Percentiles rank a stretch among this genome's conserved stretches.
These are phyloP conservation scores for Periophthalmus modestus DNA, from an alignment of 2,113 vertebrate genomes.

Conservation along the genomic window DNA sequence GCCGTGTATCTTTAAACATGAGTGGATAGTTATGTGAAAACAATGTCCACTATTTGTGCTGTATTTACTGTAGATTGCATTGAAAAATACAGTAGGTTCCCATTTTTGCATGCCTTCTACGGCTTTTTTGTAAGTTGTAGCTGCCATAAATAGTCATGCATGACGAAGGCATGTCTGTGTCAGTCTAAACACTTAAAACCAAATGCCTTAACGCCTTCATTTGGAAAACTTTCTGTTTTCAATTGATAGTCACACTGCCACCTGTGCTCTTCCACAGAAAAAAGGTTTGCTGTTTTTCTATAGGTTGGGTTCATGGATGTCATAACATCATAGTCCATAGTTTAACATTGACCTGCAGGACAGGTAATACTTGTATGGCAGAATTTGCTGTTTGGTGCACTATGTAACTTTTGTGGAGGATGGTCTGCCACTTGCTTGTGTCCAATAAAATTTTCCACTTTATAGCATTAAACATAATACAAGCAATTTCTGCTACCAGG, in stretches of 20 bases:
- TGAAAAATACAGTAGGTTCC: constrained; percentile 27
- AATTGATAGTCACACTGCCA: constrained; percentile 42
- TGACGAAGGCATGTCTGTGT: constrained; percentile 58
- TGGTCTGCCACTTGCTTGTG: not conserved
- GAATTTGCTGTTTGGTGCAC: not conserved
- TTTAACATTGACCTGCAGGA: not conserved
- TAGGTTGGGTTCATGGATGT: not conserved
- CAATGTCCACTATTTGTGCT: constrained; percentile 18
- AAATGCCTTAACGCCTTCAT: constrained; percentile 50
- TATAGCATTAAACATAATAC: not conserved
- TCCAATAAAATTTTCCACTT: not conserved
- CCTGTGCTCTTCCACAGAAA: constrained; percentile 4
- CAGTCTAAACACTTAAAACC: constrained; percentile 36
- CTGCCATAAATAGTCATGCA: constrained; percentile 68
- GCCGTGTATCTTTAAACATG: constrained; percentile 35
- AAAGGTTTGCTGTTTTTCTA: constrained; percentile 10
- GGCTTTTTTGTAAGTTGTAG: constrained; percentile 35
- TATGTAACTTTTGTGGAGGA: not conserved
- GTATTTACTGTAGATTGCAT: constrained; percentile 15
- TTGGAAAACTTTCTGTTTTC: constrained; percentile 44
- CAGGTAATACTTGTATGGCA: not conserved
- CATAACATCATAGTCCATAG: not conserved
- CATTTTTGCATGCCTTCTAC: constrained; percentile 1
- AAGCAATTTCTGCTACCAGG: not conserved
- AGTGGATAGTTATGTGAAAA: constrained; percentile 46